Evolutionary conservation across 2,888 invertebrate genomes (phyloP), one percentile per base, ranked within the genome.

Genomic region (Mythimna loreyi): DNA sequence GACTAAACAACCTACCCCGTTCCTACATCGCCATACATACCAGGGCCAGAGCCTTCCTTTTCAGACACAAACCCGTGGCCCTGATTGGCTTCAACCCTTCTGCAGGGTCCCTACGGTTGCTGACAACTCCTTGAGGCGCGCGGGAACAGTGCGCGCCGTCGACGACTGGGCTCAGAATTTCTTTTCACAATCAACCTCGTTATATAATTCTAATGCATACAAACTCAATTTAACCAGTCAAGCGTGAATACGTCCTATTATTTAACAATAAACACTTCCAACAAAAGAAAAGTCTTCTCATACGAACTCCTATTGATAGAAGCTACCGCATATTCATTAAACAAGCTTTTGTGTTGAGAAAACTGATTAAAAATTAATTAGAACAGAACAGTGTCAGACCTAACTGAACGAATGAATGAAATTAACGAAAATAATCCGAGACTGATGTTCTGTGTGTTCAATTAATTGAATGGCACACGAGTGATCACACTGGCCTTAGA

Each of bases 391-490:
- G 59, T 72, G 77, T 80, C 58, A 45, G 70, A 63, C 64, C 59
- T 72, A 57, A 55, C 77, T 78, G 72, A 79, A 65, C 70, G 59
- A 72, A 65, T 71, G 70, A 75, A 84, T 79, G 49, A 43, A 71
- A 71, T 71, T 13, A 68, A 74, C 74, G 73, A 81, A 84, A 85
- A 79, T 80, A 81, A 81, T 81, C 82, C 81, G 50, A 81, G 76
- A 75, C 78, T 62, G 69, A 82, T 82, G 72, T 84, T 82, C 75
- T 68, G 78, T 67, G 68, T 76, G 83, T 84, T 82, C 82, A 77
- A 87, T 86, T 87, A 87, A 88, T 87, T 82, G 84, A 82, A 75
- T 75, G 73, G 59, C 75, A 75, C 62, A 68, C 77, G 74, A 68
- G 75, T 75, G 82, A 80, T 85, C 79, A 70, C 67, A 72, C 56